These are phyloP conservation scores for Troilus luridus DNA, from an alignment of 2,888 invertebrate genomes.

Conservation along the genomic window DNA sequence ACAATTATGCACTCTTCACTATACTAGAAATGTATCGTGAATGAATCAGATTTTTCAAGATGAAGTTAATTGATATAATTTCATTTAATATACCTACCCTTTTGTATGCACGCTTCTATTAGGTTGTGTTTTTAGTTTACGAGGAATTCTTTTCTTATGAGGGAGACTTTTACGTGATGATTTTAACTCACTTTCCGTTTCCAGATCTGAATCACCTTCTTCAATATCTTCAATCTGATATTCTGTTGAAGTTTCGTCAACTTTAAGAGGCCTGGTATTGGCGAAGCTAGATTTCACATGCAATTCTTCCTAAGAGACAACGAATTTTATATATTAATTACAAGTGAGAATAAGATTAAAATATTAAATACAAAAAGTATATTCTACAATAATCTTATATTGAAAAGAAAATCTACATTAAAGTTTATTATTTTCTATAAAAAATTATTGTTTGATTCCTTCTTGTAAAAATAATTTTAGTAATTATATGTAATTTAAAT, in stretches of 20 bases:
- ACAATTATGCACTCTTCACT: not conserved
- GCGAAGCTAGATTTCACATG: constrained; percentile 25
- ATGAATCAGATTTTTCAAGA: not conserved
- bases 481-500: too few relatives aligned
- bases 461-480: too few relatives aligned
- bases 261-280: constrained; percentile 24
- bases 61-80: not conserved
- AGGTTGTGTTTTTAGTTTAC: constrained; percentile 75
- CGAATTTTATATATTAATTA: not conserved
- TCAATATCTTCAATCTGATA: constrained; percentile 68
- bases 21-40: too few relatives aligned
- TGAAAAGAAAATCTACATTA: too few relatives aligned
- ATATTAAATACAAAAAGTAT: not conserved
- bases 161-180: constrained; percentile 77
- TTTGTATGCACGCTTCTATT: constrained; percentile 63
- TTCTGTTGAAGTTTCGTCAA: constrained; percentile 35
- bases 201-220: constrained; percentile 70
- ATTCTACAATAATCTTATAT: too few relatives aligned
- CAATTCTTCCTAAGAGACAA: constrained; percentile 42
- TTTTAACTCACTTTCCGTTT: constrained; percentile 69
- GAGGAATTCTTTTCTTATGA: constrained; percentile 88
- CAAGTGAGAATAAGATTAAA: not conserved
- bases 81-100: constrained; percentile 42
- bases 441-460: too few relatives aligned
- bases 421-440: too few relatives aligned